Conservation (phyloP, 2,888 invertebrate species). For the Sphaerophoria rueppellii region DNA sequence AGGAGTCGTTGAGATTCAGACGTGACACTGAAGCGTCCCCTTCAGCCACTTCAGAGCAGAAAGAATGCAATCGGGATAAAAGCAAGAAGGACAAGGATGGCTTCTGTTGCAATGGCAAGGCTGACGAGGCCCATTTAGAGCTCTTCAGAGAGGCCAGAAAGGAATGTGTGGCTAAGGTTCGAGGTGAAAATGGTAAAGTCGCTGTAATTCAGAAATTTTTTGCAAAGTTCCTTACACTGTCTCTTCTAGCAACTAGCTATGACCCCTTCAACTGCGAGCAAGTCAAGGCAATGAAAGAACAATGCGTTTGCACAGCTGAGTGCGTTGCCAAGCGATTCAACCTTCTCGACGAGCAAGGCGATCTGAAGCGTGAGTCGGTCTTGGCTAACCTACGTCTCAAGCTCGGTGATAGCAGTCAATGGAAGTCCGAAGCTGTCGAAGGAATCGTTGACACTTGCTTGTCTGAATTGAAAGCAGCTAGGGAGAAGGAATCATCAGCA, state of each 20-base stretch:
- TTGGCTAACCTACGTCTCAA: slow-evolving; percentile 65
- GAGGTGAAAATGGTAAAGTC: slow-evolving; percentile 68
- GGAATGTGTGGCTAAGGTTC: slow-evolving; percentile 72
- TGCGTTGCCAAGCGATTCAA: slow-evolving; percentile 75
- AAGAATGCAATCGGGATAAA: slow-evolving; percentile 64
- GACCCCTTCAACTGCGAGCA: slow-evolving; percentile 76
- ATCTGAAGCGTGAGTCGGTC: slow-evolving; percentile 74
- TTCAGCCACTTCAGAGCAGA: slow-evolving; percentile 8
- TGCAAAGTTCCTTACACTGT: too few relatives aligned
- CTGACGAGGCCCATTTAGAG: slow-evolving; percentile 68
- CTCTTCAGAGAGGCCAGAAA: slow-evolving; percentile 65
- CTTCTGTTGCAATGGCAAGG: slow-evolving; percentile 74
- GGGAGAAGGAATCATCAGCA: background rate
- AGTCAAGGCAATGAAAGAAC: slow-evolving; percentile 73
- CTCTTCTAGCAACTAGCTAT: slow-evolving; percentile 59
- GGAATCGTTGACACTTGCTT: slow-evolving; percentile 75
- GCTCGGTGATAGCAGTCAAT: slow-evolving; percentile 63
- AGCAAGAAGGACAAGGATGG: slow-evolving; percentile 62
- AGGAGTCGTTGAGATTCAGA: slow-evolving; percentile 51
- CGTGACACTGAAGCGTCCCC: slow-evolving; percentile 67
- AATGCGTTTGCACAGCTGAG: slow-evolving; percentile 75
- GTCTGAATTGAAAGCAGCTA: slow-evolving; percentile 54
- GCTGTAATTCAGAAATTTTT: too few relatives aligned
- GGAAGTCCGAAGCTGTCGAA: slow-evolving; percentile 73
- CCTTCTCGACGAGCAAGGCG: slow-evolving; percentile 73